A percentile compares a stretch with the other conserved stretches of the same genome.
phyloP scores from a whole-genome alignment of 53 echinoderm and acorn worm species.

The Holothuria leucospilota region DNA sequence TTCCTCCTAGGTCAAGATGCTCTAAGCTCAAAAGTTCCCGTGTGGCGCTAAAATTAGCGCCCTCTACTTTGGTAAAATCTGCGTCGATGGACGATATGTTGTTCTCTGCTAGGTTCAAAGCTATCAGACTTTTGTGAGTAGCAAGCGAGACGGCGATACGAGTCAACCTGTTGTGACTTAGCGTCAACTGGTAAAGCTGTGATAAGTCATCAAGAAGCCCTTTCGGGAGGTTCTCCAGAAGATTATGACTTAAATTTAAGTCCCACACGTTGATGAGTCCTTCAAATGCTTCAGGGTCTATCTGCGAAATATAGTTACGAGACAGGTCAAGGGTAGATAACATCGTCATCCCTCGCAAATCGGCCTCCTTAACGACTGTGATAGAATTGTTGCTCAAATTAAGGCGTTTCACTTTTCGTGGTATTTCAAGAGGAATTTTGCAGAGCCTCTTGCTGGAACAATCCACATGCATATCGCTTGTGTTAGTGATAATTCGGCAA shows the following conservation, averaged over 20 bases:
- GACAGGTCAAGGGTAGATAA: slow-evolving; percentile 10
- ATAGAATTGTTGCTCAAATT: slow-evolving; percentile 17
- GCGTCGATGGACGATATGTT: not conserved
- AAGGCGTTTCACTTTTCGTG: not conserved
- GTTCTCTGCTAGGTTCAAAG: slow-evolving; percentile 13
- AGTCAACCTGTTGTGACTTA: slow-evolving; percentile 8
- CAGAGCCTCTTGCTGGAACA: not conserved
- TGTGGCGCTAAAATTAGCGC: not conserved
- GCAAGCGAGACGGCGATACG: not conserved
- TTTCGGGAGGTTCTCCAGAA: not conserved
- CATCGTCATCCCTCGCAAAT: slow-evolving; percentile 7
- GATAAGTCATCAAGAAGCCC: slow-evolving; percentile 16
- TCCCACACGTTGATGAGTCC: slow-evolving; percentile 14
- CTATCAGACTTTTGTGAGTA: slow-evolving; percentile 6
- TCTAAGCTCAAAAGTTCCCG: not conserved
- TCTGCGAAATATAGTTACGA: not conserved
- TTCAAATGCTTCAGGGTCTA: not conserved
- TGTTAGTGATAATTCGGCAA: not conserved
- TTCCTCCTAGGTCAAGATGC: slow-evolving; percentile 12
- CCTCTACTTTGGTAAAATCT: not conserved
- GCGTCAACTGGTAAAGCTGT: slow-evolving; percentile 2
- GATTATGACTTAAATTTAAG: slow-evolving; percentile 3
- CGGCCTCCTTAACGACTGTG: not conserved
- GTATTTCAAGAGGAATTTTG: slow-evolving; percentile 10
- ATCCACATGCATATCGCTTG: not conserved